Evolutionary conservation across 2,888 invertebrate genomes (phyloP), one percentile per base, ranked within the genome.

Genomic region (Ectemnius cavifrons): DNA sequence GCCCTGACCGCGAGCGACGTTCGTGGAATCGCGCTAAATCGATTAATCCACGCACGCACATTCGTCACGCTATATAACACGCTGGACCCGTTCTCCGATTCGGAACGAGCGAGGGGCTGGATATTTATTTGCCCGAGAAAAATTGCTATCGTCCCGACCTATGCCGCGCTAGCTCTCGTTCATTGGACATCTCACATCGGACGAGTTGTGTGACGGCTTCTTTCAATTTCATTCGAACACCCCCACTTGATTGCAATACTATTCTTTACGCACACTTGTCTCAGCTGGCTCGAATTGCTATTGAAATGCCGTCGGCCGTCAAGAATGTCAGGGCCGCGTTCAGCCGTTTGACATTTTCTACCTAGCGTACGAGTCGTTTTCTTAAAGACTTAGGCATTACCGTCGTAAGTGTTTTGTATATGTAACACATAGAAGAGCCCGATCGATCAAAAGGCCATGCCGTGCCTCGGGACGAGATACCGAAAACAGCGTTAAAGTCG

Each of bases 11-110:
- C 37, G 56, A 23, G n/a, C 8, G 63, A 63, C 52, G 37, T 80
- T 76, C 79, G 77, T 23, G 67, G 83, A 80, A 79, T 73, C 66
- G 77, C 74, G 74, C 78, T 81, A 77, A 81, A 75, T 81, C 81
- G 79, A 83, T 83, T 83, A 83, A 79, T 83, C 72, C 71, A 49
- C 69, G 72, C 77, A 67, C 65, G 67, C 69, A 58, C 75, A 62
- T 79, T 74, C 72, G 74, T 83, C 77, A 70, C 59, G 75, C 77
- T 83, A 76, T 37, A 37, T 37, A 37, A 37, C 37, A 77, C 73
- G 18, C 58, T 45, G n/a, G 46, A 58, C 16, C 67, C n/a, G 45
- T 62, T n/a, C 4, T 4, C 69, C 18, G 4, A 11, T 45, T 47
- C 28, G 52, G 23, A 23, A 23, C 3, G 23, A 23, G 23, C 23